Percentiles rank a stretch among this genome's conserved stretches.
Conservation (phyloP, 2,888 invertebrate genomes). For the Pristionchus fissidentatus region DNA sequence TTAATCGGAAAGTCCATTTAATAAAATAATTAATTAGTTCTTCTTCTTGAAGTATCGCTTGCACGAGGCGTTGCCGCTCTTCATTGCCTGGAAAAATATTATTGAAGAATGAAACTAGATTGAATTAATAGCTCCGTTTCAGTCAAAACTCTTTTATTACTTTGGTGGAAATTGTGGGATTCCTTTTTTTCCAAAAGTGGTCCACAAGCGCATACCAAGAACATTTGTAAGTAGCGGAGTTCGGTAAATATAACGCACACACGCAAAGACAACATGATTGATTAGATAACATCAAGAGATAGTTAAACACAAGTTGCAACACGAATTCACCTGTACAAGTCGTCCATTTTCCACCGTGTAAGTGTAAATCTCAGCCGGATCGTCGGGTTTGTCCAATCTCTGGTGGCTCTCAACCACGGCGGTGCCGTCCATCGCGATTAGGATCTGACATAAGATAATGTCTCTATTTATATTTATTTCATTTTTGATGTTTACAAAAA, state of each 20-base stretch:
- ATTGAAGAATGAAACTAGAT: neutral
- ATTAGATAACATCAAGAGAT: neutral
- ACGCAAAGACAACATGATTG: neutral
- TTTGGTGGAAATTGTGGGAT: neutral
- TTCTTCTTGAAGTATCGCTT: slow-evolving; percentile 39
- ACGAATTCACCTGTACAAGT: neutral
- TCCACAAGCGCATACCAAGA: no score
- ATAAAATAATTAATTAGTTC: slow-evolving; percentile 8
- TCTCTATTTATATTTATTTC: neutral
- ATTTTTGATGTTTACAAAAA: neutral
- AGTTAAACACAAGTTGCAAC: neutral
- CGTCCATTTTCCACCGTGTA: slow-evolving; percentile 17
- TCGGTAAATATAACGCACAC: no score
- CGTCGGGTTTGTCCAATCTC: slow-evolving; percentile 30
- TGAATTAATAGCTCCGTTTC: neutral
- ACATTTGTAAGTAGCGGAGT: no score
- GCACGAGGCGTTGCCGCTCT: slow-evolving; percentile 18
- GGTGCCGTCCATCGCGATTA: neutral
- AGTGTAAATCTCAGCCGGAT: slow-evolving; percentile 42
- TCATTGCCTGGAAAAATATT: neutral
- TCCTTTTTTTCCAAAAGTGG: no score
- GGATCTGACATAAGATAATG: neutral
- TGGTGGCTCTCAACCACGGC: slow-evolving; percentile 22
- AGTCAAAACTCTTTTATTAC: neutral
- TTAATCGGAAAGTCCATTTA: no score